Evolutionary conservation across 2,113 vertebrate species (phyloP).

Genomic region (Pica pica): DNA sequence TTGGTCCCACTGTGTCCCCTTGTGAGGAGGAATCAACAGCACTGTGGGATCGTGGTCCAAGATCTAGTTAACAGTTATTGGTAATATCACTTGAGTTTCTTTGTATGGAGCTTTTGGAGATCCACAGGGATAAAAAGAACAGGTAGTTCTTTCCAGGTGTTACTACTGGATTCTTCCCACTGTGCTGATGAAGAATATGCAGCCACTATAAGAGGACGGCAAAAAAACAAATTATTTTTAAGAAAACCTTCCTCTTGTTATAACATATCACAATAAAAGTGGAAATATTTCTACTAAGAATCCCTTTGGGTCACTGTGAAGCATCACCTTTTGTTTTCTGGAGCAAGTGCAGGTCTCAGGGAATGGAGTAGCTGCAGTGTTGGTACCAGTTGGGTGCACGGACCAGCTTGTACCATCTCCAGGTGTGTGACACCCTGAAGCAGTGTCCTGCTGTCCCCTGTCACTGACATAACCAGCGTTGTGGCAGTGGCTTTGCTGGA

Average conservation of each 20-base stretch:
- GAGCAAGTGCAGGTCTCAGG: neutral
- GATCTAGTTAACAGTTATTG: neutral
- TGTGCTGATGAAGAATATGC: neutral
- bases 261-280: neutral
- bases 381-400: rapidly evolving
- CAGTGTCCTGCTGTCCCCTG: neutral
- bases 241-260: neutral
- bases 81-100: neutral
- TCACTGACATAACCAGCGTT: neutral
- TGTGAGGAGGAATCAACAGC: neutral
- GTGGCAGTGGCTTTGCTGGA: neutral
- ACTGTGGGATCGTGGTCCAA: neutral
- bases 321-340: neutral
- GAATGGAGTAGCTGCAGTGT: neutral
- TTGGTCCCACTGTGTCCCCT: neutral
- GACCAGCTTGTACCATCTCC: neutral
- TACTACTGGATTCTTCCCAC: neutral
- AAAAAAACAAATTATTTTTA: neutral
- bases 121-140: neutral
- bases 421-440: too few species aligned
- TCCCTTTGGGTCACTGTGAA: neutral
- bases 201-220: neutral
- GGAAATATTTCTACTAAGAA: neutral
- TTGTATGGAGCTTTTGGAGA: neutral
- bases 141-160: neutral